These are phyloP conservation scores for Sepiola atlantica DNA, from an alignment of 2,888 invertebrate genomes.

Conservation along the genomic window DNA sequence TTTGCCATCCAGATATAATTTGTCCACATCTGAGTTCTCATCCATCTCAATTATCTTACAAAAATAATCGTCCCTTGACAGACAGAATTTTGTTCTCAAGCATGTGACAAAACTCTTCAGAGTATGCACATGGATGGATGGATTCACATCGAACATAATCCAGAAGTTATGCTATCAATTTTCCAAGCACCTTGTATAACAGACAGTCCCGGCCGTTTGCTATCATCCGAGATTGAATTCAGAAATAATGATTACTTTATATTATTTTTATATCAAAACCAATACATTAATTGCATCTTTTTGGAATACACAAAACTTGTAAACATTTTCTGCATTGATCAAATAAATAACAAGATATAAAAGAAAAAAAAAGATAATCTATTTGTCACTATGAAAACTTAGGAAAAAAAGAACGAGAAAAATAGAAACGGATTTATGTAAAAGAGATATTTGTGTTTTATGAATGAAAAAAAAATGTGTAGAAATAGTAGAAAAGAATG, in stretches of 20 bases:
- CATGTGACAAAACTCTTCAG: too few relatives aligned
- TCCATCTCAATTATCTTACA: too few relatives aligned
- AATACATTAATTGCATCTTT: neutral
- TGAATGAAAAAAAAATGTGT: neutral
- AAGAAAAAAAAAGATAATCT: neutral
- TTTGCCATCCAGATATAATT: too few relatives aligned
- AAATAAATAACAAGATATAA: neutral
- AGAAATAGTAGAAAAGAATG: neutral
- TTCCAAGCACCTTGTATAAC: too few relatives aligned
- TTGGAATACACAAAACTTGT: neutral
- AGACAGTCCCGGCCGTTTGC: too few relatives aligned
- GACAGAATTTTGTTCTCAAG: too few relatives aligned
- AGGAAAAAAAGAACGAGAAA: neutral
- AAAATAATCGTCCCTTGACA: too few relatives aligned
- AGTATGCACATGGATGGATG: too few relatives aligned
- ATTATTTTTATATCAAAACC: neutral
- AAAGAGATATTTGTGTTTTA: neutral
- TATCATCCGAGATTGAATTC: too few relatives aligned
- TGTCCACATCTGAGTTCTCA: too few relatives aligned
- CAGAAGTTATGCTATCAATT: too few relatives aligned
- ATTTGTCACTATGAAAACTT: neutral
- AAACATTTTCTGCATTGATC: neutral
- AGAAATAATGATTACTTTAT: neutral
- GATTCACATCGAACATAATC: too few relatives aligned
- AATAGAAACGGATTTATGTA: neutral